A percentile compares a stretch with the other conserved stretches of the same genome.
Conservation (phyloP, 2,888 invertebrate genomes). For the Himalopsyche japonica region DNA sequence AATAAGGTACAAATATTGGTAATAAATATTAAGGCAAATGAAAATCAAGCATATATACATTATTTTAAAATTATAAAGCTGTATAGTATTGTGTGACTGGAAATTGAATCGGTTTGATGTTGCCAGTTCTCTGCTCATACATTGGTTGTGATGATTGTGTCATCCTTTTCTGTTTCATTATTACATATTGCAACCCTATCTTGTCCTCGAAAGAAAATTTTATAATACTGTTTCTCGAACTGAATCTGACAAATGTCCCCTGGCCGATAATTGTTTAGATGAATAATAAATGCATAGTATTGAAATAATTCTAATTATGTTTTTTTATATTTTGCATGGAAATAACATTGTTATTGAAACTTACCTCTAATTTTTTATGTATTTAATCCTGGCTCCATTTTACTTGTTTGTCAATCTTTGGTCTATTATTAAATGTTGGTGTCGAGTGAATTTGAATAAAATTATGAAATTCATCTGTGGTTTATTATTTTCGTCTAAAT, state of each 20-base stretch:
- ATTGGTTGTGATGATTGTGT: constrained; percentile 37
- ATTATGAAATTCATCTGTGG: constrained; percentile 30
- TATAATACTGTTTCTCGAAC: neutral
- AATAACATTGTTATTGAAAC: constrained; percentile 10
- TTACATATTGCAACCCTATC: neutral
- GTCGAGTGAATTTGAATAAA: constrained; percentile 41
- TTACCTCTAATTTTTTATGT: constrained; percentile 23
- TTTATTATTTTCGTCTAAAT: neutral
- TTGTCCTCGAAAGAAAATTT: neutral
- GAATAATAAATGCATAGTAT: constrained; percentile 15
- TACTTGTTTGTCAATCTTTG: constrained; percentile 36
- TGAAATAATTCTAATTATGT: constrained; percentile 15
- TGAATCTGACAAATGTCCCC: neutral
- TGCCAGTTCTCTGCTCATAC: constrained; percentile 18
- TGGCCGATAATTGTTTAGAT: constrained; percentile 6
- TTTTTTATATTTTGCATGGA: constrained; percentile 32
- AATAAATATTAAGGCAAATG: neutral
- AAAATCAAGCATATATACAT: neutral
- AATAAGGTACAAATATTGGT: neutral
- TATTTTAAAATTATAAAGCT: constrained; percentile 1
- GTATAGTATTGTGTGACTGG: neutral
- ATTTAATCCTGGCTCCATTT: constrained; percentile 34
- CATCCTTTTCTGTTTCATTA: constrained; percentile 24
- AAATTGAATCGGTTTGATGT: neutral
- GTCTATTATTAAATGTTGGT: constrained; percentile 39